A percentile compares a stretch with the other conserved stretches of the same genome.
Evolutionary conservation across 2,113 vertebrate genomes (phyloP).

Genomic region (Periophthalmodon schlosseri): DNA sequence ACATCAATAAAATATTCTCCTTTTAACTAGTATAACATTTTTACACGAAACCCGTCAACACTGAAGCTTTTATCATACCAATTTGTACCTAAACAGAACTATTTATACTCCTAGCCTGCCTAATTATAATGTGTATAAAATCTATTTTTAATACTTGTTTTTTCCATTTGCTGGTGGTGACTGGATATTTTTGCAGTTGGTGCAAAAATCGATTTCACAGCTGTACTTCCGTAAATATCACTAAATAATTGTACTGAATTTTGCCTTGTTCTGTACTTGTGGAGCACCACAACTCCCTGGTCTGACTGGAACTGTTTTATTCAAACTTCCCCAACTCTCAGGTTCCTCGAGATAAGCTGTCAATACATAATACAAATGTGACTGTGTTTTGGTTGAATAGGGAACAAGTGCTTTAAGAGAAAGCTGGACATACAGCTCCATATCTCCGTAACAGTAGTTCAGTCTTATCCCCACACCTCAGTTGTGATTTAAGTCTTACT

Average conservation of each 20-base stretch:
- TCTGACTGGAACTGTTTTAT: conserved; percentile 54
- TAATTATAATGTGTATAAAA: conserved; percentile 55
- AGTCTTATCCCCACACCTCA: conserved; percentile 24
- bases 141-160: conserved; percentile 66
- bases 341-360: conserved; percentile 64
- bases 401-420: conserved; percentile 6
- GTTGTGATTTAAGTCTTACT: conserved; percentile 64
- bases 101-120: conserved; percentile 57
- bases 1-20: neutral
- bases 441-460: neutral
- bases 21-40: conserved; percentile 32
- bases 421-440: conserved; percentile 4
- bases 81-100: conserved; percentile 39
- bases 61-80: conserved; percentile 44
- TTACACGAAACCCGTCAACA: conserved; percentile 31
- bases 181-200: conserved; percentile 8
- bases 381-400: neutral
- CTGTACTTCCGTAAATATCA: conserved; percentile 12
- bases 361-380: conserved; percentile 9
- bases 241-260: conserved; percentile 19
- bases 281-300: conserved; percentile 25
- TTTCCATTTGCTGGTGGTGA: conserved; percentile 49
- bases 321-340: conserved; percentile 49
- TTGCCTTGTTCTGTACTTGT: conserved; percentile 10
- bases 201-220: conserved; percentile 17